Base-by-base conservation (phyloP, 2,888 invertebrate species). In the Napeogenes sylphis region DNA sequence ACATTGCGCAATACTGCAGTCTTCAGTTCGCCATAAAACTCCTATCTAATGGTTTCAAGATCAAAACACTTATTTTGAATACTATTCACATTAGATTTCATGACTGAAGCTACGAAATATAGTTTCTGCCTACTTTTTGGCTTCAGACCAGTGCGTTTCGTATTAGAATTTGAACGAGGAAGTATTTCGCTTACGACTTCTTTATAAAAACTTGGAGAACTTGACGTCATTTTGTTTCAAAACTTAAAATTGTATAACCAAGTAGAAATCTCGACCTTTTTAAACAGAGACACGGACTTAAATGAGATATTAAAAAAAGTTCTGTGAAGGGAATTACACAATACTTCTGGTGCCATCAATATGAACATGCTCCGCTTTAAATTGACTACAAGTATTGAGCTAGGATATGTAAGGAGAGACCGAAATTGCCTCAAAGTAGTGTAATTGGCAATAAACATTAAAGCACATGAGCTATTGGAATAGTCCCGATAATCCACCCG, bases 401-500 rank as follows among this genome's bases (percentile, higher is more conserved):
- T 42, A 42, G 10, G 10, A 35, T 35, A 4, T 51, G 21, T 30
- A 8, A 30, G 51, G 6, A 5, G 8, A 51, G 30, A 12, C 42
- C 74, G 73, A 62, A 71, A 68, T 68, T 71, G 74, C 74, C 73
- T 68, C 69, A 75, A 71, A 75, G 73, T 70, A 75, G 73, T 76
- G 73, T 75, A 78, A 77, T 80, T 76, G 69, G 73, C 78, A 77
- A 77, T 76, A 78, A 71, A 74, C 75, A 78, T 81, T 81, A 81
- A 77, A 75, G 69, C 68, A 70, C 69, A 71, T 74, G 67, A 82
- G 81, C 82, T 81, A 85, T 82, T 80, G 75, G 73, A 79, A 79
- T 75, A 74, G 73, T 71, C 69, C 75, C 77, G 80, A 82, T 85
- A 84, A 87, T 83, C 84, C 79, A 81, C 79, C 79, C 74, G 75